Conservation (phyloP, 2,113 vertebrate species). For the Nyctibius bracteatus region DNA sequence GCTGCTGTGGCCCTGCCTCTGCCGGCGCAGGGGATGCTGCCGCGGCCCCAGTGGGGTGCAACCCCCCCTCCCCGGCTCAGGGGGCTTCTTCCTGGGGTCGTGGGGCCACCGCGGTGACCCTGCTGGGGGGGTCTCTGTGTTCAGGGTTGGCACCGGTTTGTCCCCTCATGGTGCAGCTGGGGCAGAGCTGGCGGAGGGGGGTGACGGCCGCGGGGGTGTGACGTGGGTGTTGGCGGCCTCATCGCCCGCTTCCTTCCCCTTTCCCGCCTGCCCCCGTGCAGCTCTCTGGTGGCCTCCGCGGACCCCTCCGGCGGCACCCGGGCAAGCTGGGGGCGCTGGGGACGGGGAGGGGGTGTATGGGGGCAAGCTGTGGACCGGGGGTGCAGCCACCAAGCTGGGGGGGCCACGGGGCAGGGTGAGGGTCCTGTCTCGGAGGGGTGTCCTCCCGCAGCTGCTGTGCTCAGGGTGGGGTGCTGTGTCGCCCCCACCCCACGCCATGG, state of each 20-base stretch:
- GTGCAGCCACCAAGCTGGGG: no score
- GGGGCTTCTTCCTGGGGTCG: not conserved
- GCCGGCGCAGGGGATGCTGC: not conserved
- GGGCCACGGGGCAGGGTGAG: not conserved
- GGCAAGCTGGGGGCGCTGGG: not conserved
- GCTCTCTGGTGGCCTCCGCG: not conserved
- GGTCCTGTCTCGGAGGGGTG: not conserved
- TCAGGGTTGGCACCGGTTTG: not conserved
- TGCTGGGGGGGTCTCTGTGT: not conserved
- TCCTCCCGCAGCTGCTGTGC: no score
- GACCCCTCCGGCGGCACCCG: not conserved
- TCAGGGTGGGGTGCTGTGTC: not conserved
- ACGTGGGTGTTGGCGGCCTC: not conserved
- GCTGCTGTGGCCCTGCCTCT: not conserved
- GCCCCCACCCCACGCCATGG: fast-evolving
- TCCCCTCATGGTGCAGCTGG: not conserved
- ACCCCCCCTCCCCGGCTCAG: not conserved
- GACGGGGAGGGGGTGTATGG: not conserved
- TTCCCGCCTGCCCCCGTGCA: not conserved
- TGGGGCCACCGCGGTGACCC: not conserved
- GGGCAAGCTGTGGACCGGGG: no score
- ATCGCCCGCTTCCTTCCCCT: not conserved
- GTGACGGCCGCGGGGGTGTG: not conserved
- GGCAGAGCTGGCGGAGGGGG: not conserved
- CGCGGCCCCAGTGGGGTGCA: fast-evolving